Evolutionary conservation across 2,888 invertebrate species (phyloP), one percentile per base, ranked within the genome.

Genomic region (Urechis unicinctus): DNA sequence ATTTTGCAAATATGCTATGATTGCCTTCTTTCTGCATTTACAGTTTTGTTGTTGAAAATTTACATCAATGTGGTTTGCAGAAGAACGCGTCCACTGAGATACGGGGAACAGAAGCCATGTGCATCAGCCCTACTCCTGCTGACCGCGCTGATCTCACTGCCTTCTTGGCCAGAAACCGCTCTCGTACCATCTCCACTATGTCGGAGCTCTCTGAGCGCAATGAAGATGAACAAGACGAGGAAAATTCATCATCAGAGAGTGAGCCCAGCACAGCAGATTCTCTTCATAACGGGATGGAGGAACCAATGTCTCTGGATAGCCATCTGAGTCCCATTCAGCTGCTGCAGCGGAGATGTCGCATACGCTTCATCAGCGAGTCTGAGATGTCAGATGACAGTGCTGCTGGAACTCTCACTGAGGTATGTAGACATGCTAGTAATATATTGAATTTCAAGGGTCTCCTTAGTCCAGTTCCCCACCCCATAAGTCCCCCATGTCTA

Each of bases 21-120:
- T n/a, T n/a, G n/a, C n/a, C n/a, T n/a, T n/a, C n/a, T n/a, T n/a
- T n/a, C n/a, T n/a, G n/a, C n/a, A n/a, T n/a, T n/a, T n/a, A n/a
- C n/a, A n/a, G 9, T 5, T 43, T 50, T 13, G 36, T 50, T 21
- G 41, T 17, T 50, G 50, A 50, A 42, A 5, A 13, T 41, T 36
- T 36, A 17, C 9, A 13, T 36, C 9, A 36, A 9, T 9, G 9
- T 36, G 36, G 9, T 9, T 36, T 36, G 36, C 36, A 36, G 36
- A 36, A 36, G 9, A 36, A 36, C 36, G 36, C 36, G 36, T 13
- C 9, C 9, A 36, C 36, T 17, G 17, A 13, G 17, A 17, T n/a
- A 9, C 47, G 56, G 29, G 78, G 79, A 5, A 68, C 66, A 22
- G 77, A 76, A 59, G 78, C 79, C 60, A 53, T 74, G 24, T 77